Percentiles rank a stretch among this genome's conserved stretches.
Evolutionary conservation across 2,888 invertebrate species (phyloP).

Genomic region (Acholoe squamosa): DNA sequence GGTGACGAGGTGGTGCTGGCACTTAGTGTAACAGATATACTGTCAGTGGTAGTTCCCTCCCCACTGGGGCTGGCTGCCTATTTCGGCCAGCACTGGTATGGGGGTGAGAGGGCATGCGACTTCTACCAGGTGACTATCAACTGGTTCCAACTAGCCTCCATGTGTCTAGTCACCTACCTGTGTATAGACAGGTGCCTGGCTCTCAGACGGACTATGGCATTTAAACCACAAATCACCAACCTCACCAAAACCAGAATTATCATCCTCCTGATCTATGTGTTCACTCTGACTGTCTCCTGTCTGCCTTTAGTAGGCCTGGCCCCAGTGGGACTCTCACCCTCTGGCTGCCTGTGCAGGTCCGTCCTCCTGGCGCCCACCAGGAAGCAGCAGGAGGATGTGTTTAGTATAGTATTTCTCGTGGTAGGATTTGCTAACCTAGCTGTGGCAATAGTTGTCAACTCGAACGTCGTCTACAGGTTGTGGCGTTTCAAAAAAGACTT

Average conservation of each 20-base stretch:
- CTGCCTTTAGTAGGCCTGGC: constrained; percentile 75
- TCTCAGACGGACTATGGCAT: constrained; percentile 65
- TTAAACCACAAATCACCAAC: constrained; percentile 59
- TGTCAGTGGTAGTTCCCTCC: constrained; percentile 75
- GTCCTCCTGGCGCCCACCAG: constrained; percentile 73
- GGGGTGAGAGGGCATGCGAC: constrained; percentile 74
- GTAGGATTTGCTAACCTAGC: constrained; percentile 73
- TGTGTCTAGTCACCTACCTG: constrained; percentile 74
- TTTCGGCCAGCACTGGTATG: constrained; percentile 75
- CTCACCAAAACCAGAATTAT: constrained; percentile 51
- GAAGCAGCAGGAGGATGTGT: constrained; percentile 70
- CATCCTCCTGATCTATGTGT: constrained; percentile 69
- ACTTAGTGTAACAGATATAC: constrained; percentile 74
- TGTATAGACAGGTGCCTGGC: constrained; percentile 72
- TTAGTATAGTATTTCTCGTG: constrained; percentile 72
- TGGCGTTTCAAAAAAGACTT: constrained; percentile 67
- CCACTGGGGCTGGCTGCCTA: constrained; percentile 75
- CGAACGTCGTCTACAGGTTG: constrained; percentile 65
- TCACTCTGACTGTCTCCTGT: constrained; percentile 71
- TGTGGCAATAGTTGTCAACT: constrained; percentile 67
- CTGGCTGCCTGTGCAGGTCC: constrained; percentile 71
- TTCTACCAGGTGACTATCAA: constrained; percentile 75
- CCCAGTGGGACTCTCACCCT: constrained; percentile 70
- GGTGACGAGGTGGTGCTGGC: constrained; percentile 75
- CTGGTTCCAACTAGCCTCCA: constrained; percentile 74